Evolutionary conservation across 2,113 vertebrate species (phyloP).

Genomic region (Rallus limicola): DNA sequence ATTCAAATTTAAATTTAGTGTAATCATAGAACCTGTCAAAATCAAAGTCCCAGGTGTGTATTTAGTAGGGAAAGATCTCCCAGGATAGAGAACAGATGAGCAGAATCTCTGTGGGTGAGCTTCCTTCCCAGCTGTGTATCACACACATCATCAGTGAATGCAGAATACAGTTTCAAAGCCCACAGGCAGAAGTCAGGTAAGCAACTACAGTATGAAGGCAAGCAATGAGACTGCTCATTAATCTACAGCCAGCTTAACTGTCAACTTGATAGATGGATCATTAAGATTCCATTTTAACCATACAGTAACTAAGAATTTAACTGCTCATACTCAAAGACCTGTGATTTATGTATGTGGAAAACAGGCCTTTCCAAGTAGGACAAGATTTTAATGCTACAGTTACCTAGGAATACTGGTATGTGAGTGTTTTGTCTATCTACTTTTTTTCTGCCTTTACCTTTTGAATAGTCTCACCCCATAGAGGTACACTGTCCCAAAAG

Average conservation of each 20-base stretch:
- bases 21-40: background rate
- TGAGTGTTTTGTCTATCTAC: background rate
- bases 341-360: background rate
- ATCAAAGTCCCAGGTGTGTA: background rate
- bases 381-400: background rate
- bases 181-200: background rate
- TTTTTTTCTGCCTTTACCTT: background rate
- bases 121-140: background rate
- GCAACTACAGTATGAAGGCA: background rate
- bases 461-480: background rate
- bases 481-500: background rate
- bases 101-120: background rate
- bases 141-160: background rate
- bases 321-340: background rate
- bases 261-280: background rate
- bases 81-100: background rate
- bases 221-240: background rate
- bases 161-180: background rate
- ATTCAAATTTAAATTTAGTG: background rate
- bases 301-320: background rate
- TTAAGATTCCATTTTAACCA: background rate
- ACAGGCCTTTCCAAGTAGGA: background rate
- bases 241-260: background rate
- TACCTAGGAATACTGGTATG: background rate
- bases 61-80: background rate